phyloP scores from a whole-genome alignment of 2,113 vertebrate species.

The Gila orcuttii region DNA sequence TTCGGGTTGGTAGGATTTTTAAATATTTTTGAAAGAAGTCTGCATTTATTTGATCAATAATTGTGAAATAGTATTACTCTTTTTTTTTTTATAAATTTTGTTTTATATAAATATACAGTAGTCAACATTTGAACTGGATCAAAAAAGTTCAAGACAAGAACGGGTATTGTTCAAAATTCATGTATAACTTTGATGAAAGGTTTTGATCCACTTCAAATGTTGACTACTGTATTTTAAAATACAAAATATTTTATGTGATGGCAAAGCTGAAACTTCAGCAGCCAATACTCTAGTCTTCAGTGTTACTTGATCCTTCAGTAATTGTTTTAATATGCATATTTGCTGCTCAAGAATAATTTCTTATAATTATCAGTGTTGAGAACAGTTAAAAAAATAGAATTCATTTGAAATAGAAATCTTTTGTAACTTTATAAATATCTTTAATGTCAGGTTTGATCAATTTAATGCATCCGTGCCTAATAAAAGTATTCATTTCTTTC shows the following conservation, averaged over 20 bases:
- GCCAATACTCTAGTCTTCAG: too few relatives aligned
- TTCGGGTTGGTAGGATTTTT: neutral
- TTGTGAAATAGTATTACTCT: too few relatives aligned
- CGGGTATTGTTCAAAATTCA: too few relatives aligned
- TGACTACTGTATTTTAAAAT: neutral
- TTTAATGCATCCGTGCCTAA: neutral
- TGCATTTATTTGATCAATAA: neutral
- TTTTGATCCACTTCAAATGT: too few relatives aligned
- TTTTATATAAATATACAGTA: too few relatives aligned
- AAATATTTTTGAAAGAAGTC: too few relatives aligned
- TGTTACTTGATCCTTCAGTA: neutral
- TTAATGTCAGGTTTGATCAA: neutral
- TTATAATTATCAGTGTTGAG: neutral
- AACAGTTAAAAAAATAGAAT: neutral
- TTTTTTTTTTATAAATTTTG: too few relatives aligned
- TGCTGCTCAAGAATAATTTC: neutral
- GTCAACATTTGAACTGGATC: too few relatives aligned
- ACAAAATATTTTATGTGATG: neutral
- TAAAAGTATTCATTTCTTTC: neutral
- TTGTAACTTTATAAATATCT: neutral
- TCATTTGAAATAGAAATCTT: neutral
- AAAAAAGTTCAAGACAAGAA: too few relatives aligned
- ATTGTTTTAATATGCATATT: neutral
- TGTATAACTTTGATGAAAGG: too few relatives aligned
- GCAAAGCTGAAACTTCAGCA: neutral